phyloP scores from a whole-genome alignment of 2,797 vertebrate genomes.

The Falco biarmicus region DNA sequence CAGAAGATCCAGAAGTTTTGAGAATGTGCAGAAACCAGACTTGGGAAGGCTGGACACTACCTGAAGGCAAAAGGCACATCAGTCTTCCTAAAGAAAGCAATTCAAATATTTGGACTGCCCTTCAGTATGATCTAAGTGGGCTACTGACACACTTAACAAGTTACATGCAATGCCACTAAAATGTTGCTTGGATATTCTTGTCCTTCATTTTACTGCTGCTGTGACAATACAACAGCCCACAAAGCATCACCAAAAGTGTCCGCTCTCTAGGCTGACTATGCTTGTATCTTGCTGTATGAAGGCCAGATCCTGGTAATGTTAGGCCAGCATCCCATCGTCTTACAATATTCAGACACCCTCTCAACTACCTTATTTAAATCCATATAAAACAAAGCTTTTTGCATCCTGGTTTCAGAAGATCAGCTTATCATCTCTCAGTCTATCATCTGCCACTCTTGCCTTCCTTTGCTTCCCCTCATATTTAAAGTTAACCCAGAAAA shows the following conservation, averaged over 20 bases:
- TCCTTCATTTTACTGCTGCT: neutral
- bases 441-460: neutral
- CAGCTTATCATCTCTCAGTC: neutral
- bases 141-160: neutral
- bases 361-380: neutral
- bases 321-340: neutral
- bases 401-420: neutral
- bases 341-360: neutral
- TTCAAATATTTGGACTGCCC: neutral
- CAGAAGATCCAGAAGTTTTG: neutral
- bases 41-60: neutral
- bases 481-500: neutral
- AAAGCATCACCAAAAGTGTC: neutral
- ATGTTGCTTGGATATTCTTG: neutral
- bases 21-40: neutral
- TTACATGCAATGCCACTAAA: neutral
- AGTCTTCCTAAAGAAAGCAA: neutral
- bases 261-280: neutral
- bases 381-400: neutral
- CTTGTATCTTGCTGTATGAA: neutral
- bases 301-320: neutral
- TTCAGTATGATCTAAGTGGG: neutral
- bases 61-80: neutral
- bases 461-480: neutral
- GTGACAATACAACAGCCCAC: neutral